Percentiles rank a stretch among this genome's conserved stretches.
These are phyloP conservation scores for Cladopsammia gracilis DNA, from an alignment of 64 coral and sea anemone genomes.

Conservation along the genomic window DNA sequence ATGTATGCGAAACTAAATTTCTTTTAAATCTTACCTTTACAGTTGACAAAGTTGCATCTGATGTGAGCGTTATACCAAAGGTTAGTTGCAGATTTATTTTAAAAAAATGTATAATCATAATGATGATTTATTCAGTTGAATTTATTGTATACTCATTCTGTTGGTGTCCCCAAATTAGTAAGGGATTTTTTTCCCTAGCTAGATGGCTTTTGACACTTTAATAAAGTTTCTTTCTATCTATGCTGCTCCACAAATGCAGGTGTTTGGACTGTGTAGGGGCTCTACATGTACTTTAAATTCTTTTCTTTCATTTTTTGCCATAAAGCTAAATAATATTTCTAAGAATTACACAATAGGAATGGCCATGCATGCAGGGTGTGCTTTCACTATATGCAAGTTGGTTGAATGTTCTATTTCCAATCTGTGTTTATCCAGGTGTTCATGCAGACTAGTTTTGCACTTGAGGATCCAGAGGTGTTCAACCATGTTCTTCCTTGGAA, in stretches of 20 bases:
- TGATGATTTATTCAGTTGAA: not conserved
- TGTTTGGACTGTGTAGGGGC: no score
- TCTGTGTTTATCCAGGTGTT: slow-evolving; percentile 67
- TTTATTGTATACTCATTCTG: no score
- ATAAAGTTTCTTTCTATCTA: no score
- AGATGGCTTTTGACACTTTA: no score
- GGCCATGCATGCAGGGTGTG: not conserved
- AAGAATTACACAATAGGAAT: no score
- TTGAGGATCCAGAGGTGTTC: slow-evolving; percentile 94
- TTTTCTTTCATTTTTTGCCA: no score
- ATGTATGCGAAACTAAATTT: no score
- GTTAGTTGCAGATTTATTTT: not conserved
- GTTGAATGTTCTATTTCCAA: not conserved
- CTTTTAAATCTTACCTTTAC: not conserved
- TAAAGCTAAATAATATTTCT: no score
- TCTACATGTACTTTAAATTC: no score
- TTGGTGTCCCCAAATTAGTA: no score
- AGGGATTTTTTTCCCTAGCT: no score
- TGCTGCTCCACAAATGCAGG: no score
- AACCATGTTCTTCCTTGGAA: slow-evolving; percentile 88
- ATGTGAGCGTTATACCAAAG: slow-evolving; percentile 47
- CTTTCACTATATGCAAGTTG: not conserved
- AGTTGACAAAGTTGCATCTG: slow-evolving; percentile 43
- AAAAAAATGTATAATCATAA: not conserved
- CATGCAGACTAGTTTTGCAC: slow-evolving; percentile 87